A percentile compares a stretch with the other conserved stretches of the same genome.
phyloP scores from a whole-genome alignment of 2,797 vertebrate genomes.

The Fistularia tabacaria region DNA sequence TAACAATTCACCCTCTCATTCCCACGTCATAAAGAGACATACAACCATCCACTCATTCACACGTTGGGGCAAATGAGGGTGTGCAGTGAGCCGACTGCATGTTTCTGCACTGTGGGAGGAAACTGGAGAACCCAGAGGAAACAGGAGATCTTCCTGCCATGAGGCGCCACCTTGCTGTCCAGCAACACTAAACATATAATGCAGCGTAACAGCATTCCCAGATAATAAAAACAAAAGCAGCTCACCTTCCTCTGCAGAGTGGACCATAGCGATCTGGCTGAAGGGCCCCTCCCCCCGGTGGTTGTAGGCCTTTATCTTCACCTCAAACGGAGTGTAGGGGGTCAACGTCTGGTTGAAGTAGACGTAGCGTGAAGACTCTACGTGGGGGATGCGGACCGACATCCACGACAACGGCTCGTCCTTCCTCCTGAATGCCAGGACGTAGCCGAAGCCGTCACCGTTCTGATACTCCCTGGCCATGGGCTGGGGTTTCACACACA shows the following conservation, averaged over 20 bases:
- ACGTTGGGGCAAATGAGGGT: too few relatives aligned
- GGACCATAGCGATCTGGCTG: slow-evolving; percentile 84
- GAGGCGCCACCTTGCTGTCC: too few relatives aligned
- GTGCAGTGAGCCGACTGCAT: too few relatives aligned
- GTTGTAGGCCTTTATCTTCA: slow-evolving; percentile 92
- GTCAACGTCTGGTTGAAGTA: slow-evolving; percentile 85
- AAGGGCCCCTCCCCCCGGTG: slow-evolving; percentile 88
- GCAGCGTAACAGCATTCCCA: too few relatives aligned
- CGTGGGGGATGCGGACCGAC: slow-evolving; percentile 72
- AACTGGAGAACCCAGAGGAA: too few relatives aligned
- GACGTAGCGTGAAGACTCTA: slow-evolving; percentile 87
- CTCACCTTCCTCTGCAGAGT: slow-evolving; percentile 95
- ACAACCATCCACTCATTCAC: too few relatives aligned
- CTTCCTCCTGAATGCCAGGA: slow-evolving; percentile 84
- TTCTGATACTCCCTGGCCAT: slow-evolving; percentile 92
- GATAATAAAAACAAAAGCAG: background rate
- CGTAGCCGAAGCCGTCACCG: slow-evolving; percentile 91
- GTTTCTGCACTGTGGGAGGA: too few relatives aligned
- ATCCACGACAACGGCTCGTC: slow-evolving; percentile 74
- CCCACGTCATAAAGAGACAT: too few relatives aligned
- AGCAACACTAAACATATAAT: too few relatives aligned
- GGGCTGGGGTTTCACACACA: slow-evolving; percentile 69
- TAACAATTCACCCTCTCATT: too few relatives aligned
- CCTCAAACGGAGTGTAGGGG: slow-evolving; percentile 90
- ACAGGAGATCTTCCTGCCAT: too few relatives aligned